phyloP scores from a whole-genome alignment of 2,113 vertebrate species.

The Grus americana region DNA sequence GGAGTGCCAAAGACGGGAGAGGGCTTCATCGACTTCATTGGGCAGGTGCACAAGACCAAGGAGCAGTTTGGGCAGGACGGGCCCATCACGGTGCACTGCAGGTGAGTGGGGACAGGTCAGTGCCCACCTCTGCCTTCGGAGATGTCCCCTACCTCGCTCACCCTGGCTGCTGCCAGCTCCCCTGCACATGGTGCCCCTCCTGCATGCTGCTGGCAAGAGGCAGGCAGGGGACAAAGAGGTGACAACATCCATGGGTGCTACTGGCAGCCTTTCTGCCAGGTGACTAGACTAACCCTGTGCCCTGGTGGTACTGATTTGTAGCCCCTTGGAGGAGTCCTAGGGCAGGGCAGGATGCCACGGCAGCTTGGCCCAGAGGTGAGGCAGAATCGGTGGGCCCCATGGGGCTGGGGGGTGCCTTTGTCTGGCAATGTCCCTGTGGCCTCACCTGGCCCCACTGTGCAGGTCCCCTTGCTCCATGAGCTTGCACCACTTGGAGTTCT shows the following conservation, averaged over 20 bases:
- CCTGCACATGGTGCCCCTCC: neutral
- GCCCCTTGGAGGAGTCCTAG: neutral
- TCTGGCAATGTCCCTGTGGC: neutral
- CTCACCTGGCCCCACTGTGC: neutral
- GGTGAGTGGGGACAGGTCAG: conserved; percentile 66
- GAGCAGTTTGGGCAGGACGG: conserved; percentile 98
- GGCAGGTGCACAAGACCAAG: conserved; percentile 98
- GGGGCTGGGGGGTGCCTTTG: neutral
- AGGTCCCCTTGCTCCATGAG: neutral
- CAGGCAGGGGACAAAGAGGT: neutral
- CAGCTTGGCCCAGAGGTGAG: neutral
- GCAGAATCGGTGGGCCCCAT: neutral
- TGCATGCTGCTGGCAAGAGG: neutral
- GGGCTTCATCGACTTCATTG: conserved; percentile 97
- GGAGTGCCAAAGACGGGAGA: conserved; percentile 96
- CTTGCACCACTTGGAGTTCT: neutral
- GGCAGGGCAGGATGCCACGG: neutral
- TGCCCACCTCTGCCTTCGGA: neutral
- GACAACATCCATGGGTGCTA: neutral
- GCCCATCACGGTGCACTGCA: conserved; percentile 97
- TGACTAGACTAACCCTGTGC: neutral
- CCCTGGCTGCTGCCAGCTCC: neutral
- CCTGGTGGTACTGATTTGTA: neutral
- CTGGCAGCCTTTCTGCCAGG: neutral
- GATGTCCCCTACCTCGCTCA: neutral